Evolutionary conservation across 2,888 invertebrate genomes (phyloP).

Genomic region (Cosmorhoe ocellata): DNA sequence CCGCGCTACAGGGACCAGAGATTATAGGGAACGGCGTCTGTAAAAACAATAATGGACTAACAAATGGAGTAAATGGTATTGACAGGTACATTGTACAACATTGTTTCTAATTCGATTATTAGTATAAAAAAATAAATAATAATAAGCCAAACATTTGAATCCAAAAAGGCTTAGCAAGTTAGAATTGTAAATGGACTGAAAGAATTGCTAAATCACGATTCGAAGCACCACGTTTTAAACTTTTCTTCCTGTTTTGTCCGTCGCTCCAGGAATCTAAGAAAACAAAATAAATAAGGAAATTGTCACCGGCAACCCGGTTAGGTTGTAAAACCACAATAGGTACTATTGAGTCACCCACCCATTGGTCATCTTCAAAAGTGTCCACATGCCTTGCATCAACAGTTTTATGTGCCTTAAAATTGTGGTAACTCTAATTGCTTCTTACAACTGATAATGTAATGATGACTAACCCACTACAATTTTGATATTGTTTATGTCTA

Average conservation of each 20-base stretch:
- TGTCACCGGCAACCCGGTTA: neutral
- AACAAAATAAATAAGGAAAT: conserved; percentile 6
- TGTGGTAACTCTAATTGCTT: conserved; percentile 5
- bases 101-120: neutral
- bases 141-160: too few relatives aligned
- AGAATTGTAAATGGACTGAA: too few relatives aligned
- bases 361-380: conserved; percentile 11
- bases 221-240: neutral
- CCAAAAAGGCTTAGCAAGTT: too few relatives aligned
- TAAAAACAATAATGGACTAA: conserved; percentile 74
- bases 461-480: conserved; percentile 4
- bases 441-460: neutral
- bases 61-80: conserved; percentile 82
- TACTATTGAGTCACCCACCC: conserved; percentile 9
- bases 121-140: too few relatives aligned
- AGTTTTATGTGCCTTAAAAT: conserved; percentile 2
- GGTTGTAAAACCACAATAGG: conserved; percentile 13
- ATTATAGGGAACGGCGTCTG: conserved; percentile 77
- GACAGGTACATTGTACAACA: conserved; percentile 58
- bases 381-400: conserved; percentile 1
- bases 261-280: neutral
- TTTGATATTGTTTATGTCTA: too few relatives aligned
- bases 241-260: neutral
- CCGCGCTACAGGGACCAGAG: conserved; percentile 80
- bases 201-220: conserved; percentile 2